Evolutionary conservation across 2,888 invertebrate species (phyloP).

Genomic region (Athrips mouffetella): DNA sequence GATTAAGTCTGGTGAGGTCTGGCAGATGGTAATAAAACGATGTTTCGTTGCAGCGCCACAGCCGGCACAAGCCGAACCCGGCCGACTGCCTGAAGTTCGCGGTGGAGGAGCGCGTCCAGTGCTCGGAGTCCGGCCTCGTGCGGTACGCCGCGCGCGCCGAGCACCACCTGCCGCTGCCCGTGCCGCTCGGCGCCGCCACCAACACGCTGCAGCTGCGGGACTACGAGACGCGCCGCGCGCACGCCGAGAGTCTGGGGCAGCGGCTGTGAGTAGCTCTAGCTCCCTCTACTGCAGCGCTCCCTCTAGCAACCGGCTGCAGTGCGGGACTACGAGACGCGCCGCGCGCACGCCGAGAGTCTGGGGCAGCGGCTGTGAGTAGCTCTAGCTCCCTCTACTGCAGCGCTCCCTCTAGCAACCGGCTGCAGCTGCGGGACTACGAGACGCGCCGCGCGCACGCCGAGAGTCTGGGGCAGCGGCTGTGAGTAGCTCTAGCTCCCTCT

Average conservation of each 20-base stretch:
- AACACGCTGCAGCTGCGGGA: constrained; percentile 87
- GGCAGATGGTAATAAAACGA: not conserved
- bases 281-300: no score
- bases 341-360: no score
- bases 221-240: constrained; percentile 82
- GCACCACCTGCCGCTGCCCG: constrained; percentile 88
- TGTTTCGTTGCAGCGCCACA: constrained; percentile 80
- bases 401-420: no score
- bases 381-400: no score
- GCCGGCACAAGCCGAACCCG: constrained; percentile 86
- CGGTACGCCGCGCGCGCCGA: constrained; percentile 91
- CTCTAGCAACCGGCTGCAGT: no score
- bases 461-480: no score
- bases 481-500: no score
- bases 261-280: constrained; percentile 61
- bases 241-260: constrained; percentile 81
- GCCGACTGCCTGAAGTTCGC: constrained; percentile 89
- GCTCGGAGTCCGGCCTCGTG: constrained; percentile 87
- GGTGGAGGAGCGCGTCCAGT: constrained; percentile 94
- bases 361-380: no score
- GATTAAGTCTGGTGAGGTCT: no score
- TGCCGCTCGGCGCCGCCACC: constrained; percentile 88
- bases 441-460: no score
- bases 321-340: no score
- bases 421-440: no score